These are phyloP conservation scores for Coreius guichenoti DNA, from an alignment of 2,797 vertebrate species.

Conservation along the genomic window DNA sequence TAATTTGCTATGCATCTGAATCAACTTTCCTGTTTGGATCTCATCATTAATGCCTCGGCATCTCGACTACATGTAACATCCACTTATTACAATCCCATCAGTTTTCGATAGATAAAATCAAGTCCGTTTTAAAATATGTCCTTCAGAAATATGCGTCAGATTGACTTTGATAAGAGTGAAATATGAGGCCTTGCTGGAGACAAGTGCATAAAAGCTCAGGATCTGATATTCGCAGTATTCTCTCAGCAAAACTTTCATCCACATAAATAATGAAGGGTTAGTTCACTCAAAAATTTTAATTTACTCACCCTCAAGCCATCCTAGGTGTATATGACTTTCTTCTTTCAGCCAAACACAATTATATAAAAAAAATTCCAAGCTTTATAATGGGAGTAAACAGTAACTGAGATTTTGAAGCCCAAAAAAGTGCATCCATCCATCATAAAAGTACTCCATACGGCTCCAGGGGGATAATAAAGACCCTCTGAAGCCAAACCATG, in stretches of 20 bases:
- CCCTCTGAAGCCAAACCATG: too few species aligned
- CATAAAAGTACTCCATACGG: too few species aligned
- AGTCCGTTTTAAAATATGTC: background rate
- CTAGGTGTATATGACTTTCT: too few species aligned
- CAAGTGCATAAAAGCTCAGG: background rate
- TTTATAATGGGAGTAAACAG: too few species aligned
- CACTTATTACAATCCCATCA: background rate
- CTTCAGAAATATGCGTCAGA: background rate
- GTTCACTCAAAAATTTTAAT: too few species aligned
- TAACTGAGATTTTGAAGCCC: too few species aligned
- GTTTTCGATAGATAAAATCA: background rate
- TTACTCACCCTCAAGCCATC: too few species aligned
- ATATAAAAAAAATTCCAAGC: too few species aligned
- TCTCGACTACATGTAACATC: background rate
- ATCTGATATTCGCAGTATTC: background rate
- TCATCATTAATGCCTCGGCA: background rate
- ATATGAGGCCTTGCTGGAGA: background rate
- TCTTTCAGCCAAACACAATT: too few species aligned
- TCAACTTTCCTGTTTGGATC: background rate
- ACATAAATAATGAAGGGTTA: background rate
- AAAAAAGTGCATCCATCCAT: too few species aligned
- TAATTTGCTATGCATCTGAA: background rate
- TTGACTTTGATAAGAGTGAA: constrained; percentile 3
- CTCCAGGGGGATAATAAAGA: too few species aligned
- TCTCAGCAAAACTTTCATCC: background rate